A percentile compares a stretch with the other conserved stretches of the same genome.
These are phyloP conservation scores for Sitobion miscanthi DNA, from an alignment of 1,140 invertebrate species.

Conservation along the genomic window DNA sequence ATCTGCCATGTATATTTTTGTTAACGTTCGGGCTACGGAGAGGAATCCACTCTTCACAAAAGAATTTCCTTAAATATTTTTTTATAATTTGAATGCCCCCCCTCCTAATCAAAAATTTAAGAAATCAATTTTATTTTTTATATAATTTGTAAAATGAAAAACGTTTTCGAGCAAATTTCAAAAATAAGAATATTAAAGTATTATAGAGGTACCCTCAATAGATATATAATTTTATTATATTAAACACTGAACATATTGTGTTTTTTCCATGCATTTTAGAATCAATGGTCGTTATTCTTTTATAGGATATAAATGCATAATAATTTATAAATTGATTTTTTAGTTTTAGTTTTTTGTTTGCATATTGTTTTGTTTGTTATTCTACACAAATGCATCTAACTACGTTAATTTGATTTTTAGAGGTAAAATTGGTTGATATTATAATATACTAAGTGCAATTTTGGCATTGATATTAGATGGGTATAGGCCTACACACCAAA, in stretches of 20 bases:
- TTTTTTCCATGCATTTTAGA: neutral
- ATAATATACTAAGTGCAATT: neutral
- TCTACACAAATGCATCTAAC: neutral
- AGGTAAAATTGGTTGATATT: neutral
- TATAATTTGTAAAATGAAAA: too few relatives aligned
- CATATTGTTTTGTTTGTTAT: neutral
- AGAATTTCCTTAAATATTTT: neutral
- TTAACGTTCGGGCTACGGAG: neutral
- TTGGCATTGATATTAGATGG: neutral
- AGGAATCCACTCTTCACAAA: neutral
- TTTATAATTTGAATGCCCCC: neutral
- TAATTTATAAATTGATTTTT: neutral
- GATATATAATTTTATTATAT: neutral
- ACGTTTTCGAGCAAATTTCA: neutral
- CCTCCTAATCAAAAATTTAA: too few relatives aligned
- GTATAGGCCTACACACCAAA: neutral
- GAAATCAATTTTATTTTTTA: too few relatives aligned
- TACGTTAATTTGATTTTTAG: neutral
- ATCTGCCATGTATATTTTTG: neutral
- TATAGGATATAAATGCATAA: neutral
- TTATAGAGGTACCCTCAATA: too few relatives aligned
- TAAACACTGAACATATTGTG: neutral
- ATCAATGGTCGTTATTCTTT: neutral
- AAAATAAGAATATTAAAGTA: neutral
- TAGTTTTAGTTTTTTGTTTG: neutral